Evolutionary conservation across 1,140 invertebrate species (phyloP), one percentile per base, ranked within the genome.

Genomic region (Marisa cornuarietis): DNA sequence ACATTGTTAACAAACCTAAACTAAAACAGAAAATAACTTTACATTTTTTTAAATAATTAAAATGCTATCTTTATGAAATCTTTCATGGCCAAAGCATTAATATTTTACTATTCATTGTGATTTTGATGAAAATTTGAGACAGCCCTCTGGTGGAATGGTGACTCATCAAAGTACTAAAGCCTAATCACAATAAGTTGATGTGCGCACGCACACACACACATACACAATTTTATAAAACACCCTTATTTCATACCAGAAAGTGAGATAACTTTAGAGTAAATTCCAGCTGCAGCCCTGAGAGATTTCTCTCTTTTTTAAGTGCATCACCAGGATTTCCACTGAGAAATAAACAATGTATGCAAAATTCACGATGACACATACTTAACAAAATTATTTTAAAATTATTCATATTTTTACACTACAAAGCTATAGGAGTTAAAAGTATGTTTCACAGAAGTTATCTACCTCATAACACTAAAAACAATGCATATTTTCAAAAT

Each of bases 211-310:
- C 0, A 42, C 31, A 42, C 31, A 42, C 31, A 42, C 31, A 42
- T 6, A 42, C 2, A 42, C 31, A 42, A 42, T 42, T 42, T 42
- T 42, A 42, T 42, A 42, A 42, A 42, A 42, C 31, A 42, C 13
- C 4, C 16, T 75, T n/a, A 65, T 24, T 20, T 80, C 85, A 81
- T 79, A 87, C 87, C 84, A 88, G 74, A 65, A 87, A 86, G 8
- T 79, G 61, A 54, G 83, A 84, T 8, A 87, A 79, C 81, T 89
- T 89, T 42, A 84, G 65, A 11, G 88, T 71, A 73, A 91, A 87
- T 20, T 90, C 85, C 61, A 83, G 69, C 31, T 85, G 83, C 9
- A 79, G 65, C 31, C 80, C 84, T 65, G 85, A 73, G 61, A 88
- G 62, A 65, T 86, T 87, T 54, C 83, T 83, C 18, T 88, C 85